These are phyloP conservation scores for Pomatostomus ruficeps DNA, from an alignment of 2,113 vertebrate genomes.

Conservation along the genomic window DNA sequence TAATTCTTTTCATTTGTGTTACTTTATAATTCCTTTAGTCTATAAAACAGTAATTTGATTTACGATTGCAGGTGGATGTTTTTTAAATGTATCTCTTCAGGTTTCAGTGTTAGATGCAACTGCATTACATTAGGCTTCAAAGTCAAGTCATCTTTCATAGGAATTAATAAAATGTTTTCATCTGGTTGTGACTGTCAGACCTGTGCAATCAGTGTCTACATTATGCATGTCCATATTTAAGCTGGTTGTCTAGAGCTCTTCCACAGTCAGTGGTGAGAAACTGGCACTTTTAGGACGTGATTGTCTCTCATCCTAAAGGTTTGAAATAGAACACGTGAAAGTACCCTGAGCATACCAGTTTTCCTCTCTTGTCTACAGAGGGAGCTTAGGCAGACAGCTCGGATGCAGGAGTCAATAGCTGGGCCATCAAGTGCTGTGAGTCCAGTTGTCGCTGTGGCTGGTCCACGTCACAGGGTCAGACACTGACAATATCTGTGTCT, in stretches of 20 bases:
- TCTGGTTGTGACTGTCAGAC: neutral
- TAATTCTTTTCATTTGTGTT: neutral
- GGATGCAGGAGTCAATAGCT: neutral
- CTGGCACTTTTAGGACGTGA: neutral
- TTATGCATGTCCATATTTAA: neutral
- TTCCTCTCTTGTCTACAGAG: neutral
- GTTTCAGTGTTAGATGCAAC: neutral
- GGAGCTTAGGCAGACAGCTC: neutral
- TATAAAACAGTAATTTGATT: conserved; percentile 22
- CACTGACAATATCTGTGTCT: accelerated
- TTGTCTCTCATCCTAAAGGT: neutral
- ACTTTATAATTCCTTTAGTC: neutral
- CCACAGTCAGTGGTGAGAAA: neutral
- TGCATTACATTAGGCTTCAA: neutral
- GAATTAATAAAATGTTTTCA: neutral
- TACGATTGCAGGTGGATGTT: neutral
- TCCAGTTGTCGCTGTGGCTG: neutral
- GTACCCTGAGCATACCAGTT: neutral
- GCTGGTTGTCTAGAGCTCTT: neutral
- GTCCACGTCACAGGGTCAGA: neutral
- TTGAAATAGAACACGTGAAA: neutral
- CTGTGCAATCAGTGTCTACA: neutral
- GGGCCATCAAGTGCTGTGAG: neutral
- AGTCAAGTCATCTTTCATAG: neutral
- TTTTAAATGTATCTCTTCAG: neutral